A percentile compares a stretch with the other conserved stretches of the same genome.
These are phyloP conservation scores for Trichonephila clavata DNA, from an alignment of 1,140 invertebrate species.

Conservation along the genomic window DNA sequence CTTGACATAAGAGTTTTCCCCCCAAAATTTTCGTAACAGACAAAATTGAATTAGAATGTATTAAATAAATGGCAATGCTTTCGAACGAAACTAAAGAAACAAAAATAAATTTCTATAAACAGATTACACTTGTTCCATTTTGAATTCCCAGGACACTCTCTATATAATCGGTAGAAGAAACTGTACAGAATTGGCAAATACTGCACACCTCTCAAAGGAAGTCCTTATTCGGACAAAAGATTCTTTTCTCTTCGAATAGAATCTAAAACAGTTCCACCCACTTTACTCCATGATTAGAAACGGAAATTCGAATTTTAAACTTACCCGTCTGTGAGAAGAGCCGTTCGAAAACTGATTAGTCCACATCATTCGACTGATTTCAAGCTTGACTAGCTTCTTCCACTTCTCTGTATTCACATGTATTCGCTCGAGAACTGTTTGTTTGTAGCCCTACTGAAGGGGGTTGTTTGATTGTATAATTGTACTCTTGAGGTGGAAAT, in stretches of 20 bases:
- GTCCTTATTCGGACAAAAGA: neutral
- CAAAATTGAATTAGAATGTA: too few species aligned
- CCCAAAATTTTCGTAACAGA: too few species aligned
- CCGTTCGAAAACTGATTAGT: conserved; percentile 28
- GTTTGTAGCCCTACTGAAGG: neutral
- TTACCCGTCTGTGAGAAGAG: neutral
- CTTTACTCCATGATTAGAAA: conserved; percentile 25
- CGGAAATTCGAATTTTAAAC: conserved; percentile 39
- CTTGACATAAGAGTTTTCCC: too few species aligned
- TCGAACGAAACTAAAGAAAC: too few species aligned
- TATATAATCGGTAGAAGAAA: too few species aligned
- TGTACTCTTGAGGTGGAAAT: neutral
- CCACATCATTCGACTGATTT: conserved; percentile 35
- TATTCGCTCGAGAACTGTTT: neutral
- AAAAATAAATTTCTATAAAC: too few species aligned
- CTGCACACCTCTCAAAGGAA: neutral
- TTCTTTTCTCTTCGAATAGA: neutral
- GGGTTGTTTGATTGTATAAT: conserved; percentile 5
- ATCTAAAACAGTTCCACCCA: conserved; percentile 11
- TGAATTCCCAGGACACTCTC: too few species aligned
- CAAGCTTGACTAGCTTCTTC: conserved; percentile 34
- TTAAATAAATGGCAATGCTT: too few species aligned
- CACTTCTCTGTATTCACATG: neutral
- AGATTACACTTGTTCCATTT: too few species aligned
- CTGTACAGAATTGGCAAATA: neutral